A percentile compares a stretch with the other conserved stretches of the same genome.
These are phyloP conservation scores for Heliconius nattereri DNA, from an alignment of 1,140 invertebrate genomes.

Conservation along the genomic window DNA sequence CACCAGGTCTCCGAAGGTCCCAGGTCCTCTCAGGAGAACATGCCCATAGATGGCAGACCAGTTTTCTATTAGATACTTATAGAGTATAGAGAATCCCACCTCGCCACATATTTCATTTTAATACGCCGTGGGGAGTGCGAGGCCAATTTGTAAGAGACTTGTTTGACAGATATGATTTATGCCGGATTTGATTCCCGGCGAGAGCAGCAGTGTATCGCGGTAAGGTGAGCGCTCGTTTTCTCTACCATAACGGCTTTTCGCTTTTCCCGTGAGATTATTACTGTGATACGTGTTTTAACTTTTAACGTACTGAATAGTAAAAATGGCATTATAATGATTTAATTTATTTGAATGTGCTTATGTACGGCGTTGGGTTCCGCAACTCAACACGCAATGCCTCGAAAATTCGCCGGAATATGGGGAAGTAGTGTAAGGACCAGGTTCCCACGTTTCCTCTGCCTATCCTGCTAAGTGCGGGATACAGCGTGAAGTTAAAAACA, in stretches of 20 bases:
- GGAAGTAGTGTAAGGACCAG: too few relatives aligned
- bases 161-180: slow-evolving; percentile 44
- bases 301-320: background rate
- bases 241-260: slow-evolving; percentile 28
- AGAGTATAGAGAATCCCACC: slow-evolving; percentile 13
- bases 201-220: slow-evolving; percentile 37
- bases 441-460: too few relatives aligned
- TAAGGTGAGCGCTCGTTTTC: slow-evolving; percentile 31
- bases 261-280: slow-evolving; percentile 38
- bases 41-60: background rate
- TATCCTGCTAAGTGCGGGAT: too few relatives aligned
- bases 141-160: slow-evolving; percentile 39
- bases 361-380: background rate
- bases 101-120: slow-evolving; percentile 27
- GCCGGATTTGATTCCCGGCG: slow-evolving; percentile 39
- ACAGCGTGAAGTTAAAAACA: background rate
- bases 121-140: slow-evolving; percentile 24
- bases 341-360: background rate
- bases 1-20: background rate
- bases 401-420: too few relatives aligned
- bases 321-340: background rate
- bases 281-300: slow-evolving; percentile 1
- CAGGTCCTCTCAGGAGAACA: background rate
- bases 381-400: too few relatives aligned
- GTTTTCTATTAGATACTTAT: slow-evolving; percentile 24